Base-by-base conservation (phyloP, 2,888 invertebrate species). In the Tinea trinotella region DNA sequence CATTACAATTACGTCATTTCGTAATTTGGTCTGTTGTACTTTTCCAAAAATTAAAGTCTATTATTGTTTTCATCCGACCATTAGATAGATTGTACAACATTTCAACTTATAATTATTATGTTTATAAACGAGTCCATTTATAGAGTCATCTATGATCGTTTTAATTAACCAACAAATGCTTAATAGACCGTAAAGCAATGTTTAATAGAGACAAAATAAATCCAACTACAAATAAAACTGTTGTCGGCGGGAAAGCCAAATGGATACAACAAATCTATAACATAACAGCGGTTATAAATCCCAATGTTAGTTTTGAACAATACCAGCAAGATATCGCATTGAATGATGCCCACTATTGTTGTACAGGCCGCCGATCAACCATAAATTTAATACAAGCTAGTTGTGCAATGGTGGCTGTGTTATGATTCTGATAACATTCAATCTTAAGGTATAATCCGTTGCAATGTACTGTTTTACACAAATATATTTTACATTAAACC, bases 281-380 rank as follows among this genome's bases (percentile, higher is more conserved):
- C 30, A 30, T 30, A 4, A 4, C 13, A 18, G 17, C 10, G 15
- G 50, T 24, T n/a, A 50, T 24, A 50, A 50, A 50, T 50, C 50
- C 24, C 9, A 22, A 18, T 13, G 44, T 24, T 24, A 18, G 13
- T 10, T 50, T 15, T 22, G 24, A 50, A 50, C 50, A 50, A 50
- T 22, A 24, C 9, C 24, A 24, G 15, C 24, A 15, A 46, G 50
- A 50, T 22, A 50, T 50, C 22, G 50, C 15, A 24, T 15, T 50
- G 50, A 50, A 50, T 50, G 50, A 50, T 50, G 50, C 22, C 7
- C 50, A 50, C 50, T 3, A 50, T 50, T 50, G 49, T 49, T 49
- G 15, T 22, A 9, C 40, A 3, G 40, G 7, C 13, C 40, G 15
- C 40, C 40, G 40, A 40, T 40, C 40, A 40, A 40, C 40, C 40